These are phyloP conservation scores for Acanthochromis polyacanthus DNA, from an alignment of 2,113 vertebrate genomes.

Conservation along the genomic window DNA sequence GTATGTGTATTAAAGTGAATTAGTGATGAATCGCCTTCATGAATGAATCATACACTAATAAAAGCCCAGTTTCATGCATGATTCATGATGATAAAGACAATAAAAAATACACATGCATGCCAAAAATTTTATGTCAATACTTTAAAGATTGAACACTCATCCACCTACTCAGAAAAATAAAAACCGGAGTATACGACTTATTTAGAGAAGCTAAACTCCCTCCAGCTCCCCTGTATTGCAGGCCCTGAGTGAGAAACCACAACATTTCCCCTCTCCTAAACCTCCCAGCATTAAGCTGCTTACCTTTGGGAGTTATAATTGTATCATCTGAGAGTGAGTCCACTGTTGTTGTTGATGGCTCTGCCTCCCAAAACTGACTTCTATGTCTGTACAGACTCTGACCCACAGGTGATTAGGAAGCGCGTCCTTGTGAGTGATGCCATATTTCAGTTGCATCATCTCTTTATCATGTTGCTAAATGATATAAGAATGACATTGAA, in stretches of 20 bases:
- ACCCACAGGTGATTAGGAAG: background rate
- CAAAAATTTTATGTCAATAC: too few relatives aligned
- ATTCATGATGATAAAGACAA: too few relatives aligned
- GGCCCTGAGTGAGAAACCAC: background rate
- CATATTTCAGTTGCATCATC: background rate
- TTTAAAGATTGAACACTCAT: too few relatives aligned
- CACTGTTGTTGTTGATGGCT: background rate
- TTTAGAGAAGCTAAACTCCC: too few relatives aligned
- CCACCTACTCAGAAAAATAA: too few relatives aligned
- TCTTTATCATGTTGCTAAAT: background rate
- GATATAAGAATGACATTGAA: background rate
- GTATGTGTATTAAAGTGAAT: too few relatives aligned
- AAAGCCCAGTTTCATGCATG: too few relatives aligned
- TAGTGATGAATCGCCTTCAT: too few relatives aligned
- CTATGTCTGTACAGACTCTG: background rate
- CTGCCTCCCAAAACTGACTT: conserved; percentile 4
- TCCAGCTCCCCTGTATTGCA: too few relatives aligned
- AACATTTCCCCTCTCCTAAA: background rate
- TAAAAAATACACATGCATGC: too few relatives aligned
- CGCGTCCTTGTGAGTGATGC: background rate
- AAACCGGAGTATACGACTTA: too few relatives aligned
- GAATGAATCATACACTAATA: too few relatives aligned
- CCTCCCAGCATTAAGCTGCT: background rate
- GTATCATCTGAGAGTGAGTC: conserved; percentile 6
- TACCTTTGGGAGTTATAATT: conserved; percentile 5